Base-by-base conservation (phyloP, 2,797 vertebrate genomes). In the Setipinna tenuifilis region DNA sequence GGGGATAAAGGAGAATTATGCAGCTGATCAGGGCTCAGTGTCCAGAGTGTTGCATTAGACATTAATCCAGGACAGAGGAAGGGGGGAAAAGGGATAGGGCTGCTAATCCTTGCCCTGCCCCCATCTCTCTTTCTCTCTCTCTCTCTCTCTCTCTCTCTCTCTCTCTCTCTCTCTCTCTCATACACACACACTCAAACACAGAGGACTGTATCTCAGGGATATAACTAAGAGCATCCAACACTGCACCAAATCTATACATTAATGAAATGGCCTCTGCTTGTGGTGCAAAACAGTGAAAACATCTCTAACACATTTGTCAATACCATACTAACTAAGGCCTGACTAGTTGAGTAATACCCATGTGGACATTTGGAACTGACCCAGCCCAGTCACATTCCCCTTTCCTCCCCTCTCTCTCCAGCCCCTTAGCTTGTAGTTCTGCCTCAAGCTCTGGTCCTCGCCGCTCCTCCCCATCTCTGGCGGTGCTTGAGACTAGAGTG, bases 21-120 rank as follows among this genome's bases (percentile, higher is more conserved):
- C 91, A 91, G 90, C 88, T 93, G 93, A 95, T 94, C 92, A 91
- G 90, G 90, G 93, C 92, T 94, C 94, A 93, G 93, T 95, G 91
- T 91, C 93, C 92, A 92, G 91, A 93, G 94, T 93, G 93, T 92
- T 93, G 94, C 92, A 94, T 96, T 96, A 94, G 87, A 93, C 86
- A 92, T 92, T 96, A 97, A 98, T 98, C 97, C 94, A 91, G 90
- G 92, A 93, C 91, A 93, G 92, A 88, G 91, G 91, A 92, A 90
- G 90, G 94, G 88, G 89, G 87, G 93, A 91, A 87, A 92, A 91
- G 93, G 90, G 90, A 93, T 92, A 90, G 88, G 89, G 89, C 90
- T 90, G 90, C 91, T 95, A 95, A 95, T 95, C 94, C 93, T 85
- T 54, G 85, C 31, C 85, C 88, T 81, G 85, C 90, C 84, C 89